A percentile compares a stretch with the other conserved stretches of the same genome.
phyloP scores from a whole-genome alignment of 2,888 invertebrate species.

The Trimorus sp. region DNA sequence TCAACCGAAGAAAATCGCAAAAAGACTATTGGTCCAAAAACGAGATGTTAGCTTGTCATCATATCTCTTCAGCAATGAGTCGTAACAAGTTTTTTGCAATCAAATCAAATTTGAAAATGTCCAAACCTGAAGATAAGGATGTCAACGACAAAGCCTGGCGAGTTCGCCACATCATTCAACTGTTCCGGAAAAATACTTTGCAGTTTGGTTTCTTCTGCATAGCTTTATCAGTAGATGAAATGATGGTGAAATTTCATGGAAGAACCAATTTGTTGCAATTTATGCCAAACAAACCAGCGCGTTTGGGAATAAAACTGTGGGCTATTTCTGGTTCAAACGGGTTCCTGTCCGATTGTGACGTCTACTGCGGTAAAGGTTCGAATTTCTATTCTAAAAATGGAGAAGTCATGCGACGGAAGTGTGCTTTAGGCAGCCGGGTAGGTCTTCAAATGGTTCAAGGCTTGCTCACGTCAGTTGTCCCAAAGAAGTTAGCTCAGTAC shows the following conservation, averaged over 20 bases:
- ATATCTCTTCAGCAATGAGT: slow-evolving; percentile 46
- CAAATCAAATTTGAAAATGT: slow-evolving; percentile 43
- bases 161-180: slow-evolving; percentile 44
- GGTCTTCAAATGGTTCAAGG: slow-evolving; percentile 53
- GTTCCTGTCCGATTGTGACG: slow-evolving; percentile 52
- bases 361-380: slow-evolving; percentile 56
- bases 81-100: slow-evolving; percentile 46
- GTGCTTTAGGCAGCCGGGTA: slow-evolving; percentile 55
- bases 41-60: slow-evolving; percentile 39
- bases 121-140: slow-evolving; percentile 43
- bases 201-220: slow-evolving; percentile 55
- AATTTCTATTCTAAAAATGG: slow-evolving; percentile 42
- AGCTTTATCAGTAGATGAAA: slow-evolving; percentile 54
- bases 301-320: slow-evolving; percentile 58
- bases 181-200: slow-evolving; percentile 48
- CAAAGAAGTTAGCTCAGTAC: slow-evolving; percentile 52
- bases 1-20: slow-evolving; percentile 49
- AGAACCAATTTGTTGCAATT: slow-evolving; percentile 45
- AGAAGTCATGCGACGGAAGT: slow-evolving; percentile 42
- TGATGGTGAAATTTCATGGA: slow-evolving; percentile 61
- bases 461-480: slow-evolving; percentile 39
- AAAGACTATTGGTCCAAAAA: slow-evolving; percentile 49
- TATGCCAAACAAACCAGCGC: slow-evolving; percentile 53
- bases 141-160: slow-evolving; percentile 46
- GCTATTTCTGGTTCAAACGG: slow-evolving; percentile 44